These are phyloP conservation scores for Psephotus haematonotus DNA, from an alignment of 2,113 vertebrate genomes.

Conservation along the genomic window DNA sequence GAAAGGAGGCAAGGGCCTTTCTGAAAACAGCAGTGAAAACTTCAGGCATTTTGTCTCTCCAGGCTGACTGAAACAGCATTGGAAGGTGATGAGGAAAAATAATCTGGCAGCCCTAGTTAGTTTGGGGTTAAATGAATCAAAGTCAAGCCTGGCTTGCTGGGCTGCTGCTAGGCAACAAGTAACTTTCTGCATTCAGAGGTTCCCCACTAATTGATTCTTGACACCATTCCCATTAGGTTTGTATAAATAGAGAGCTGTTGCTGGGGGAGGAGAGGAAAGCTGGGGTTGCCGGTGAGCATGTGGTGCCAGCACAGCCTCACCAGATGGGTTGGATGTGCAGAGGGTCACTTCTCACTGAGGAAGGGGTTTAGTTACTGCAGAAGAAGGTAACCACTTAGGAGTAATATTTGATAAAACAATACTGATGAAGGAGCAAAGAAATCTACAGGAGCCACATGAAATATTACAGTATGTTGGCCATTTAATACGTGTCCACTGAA, in stretches of 20 bases:
- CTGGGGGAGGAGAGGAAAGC: not conserved
- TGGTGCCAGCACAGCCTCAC: not conserved
- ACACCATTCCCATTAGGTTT: not conserved
- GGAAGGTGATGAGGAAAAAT: not conserved
- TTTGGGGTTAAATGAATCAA: constrained; percentile 60
- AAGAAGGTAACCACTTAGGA: not conserved
- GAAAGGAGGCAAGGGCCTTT: not conserved
- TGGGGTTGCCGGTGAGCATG: not conserved
- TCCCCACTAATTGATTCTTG: constrained; percentile 63
- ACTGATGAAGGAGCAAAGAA: not conserved
- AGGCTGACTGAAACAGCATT: not conserved
- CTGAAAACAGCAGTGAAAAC: not conserved
- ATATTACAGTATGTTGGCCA: not conserved
- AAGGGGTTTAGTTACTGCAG: not conserved
- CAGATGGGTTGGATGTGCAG: not conserved
- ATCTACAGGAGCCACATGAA: not conserved
- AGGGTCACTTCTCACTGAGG: not conserved
- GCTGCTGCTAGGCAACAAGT: constrained; percentile 74
- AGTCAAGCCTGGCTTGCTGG: not conserved
- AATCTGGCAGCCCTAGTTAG: not conserved
- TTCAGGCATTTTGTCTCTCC: not conserved
- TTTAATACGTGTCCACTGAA: rapidly evolving
- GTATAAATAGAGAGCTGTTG: constrained; percentile 38
- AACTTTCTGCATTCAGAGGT: constrained; percentile 53
- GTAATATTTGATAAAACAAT: not conserved